Percentiles rank a stretch among this genome's conserved stretches.
phyloP scores from a whole-genome alignment of 2,113 vertebrate genomes.

The Suncus etruscus region DNA sequence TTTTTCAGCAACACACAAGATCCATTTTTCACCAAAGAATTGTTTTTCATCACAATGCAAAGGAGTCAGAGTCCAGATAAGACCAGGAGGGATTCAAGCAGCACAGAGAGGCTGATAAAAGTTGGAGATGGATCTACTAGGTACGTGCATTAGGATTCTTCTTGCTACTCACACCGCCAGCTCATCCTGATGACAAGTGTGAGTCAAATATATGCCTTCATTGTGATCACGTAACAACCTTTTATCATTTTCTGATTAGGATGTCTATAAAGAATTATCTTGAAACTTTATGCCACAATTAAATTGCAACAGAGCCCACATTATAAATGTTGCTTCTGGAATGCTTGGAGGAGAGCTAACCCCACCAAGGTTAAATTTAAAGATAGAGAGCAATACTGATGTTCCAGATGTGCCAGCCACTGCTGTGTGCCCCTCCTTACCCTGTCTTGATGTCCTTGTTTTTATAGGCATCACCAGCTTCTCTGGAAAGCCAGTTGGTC shows the following conservation, averaged over 20 bases:
- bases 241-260: slow-evolving; percentile 19
- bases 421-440: no score
- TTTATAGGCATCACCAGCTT: no score
- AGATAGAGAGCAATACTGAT: neutral
- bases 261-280: slow-evolving; percentile 6
- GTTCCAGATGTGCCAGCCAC: no score
- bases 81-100: neutral
- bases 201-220: neutral
- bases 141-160: neutral
- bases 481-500: neutral
- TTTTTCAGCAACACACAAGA: neutral
- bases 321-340: neutral
- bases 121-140: no score
- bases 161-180: neutral
- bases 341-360: neutral
- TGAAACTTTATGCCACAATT: neutral
- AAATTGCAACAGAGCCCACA: neutral
- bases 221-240: slow-evolving; percentile 13
- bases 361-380: slow-evolving; percentile 16
- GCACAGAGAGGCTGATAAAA: slow-evolving; percentile 1
- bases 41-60: slow-evolving; percentile 48
- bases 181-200: neutral
- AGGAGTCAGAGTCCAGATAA: slow-evolving; percentile 3
- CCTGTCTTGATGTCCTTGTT: no score
- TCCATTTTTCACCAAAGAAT: slow-evolving; percentile 27